Base-by-base conservation (phyloP, 2,113 vertebrate genomes). In the Scophthalmus maximus region DNA sequence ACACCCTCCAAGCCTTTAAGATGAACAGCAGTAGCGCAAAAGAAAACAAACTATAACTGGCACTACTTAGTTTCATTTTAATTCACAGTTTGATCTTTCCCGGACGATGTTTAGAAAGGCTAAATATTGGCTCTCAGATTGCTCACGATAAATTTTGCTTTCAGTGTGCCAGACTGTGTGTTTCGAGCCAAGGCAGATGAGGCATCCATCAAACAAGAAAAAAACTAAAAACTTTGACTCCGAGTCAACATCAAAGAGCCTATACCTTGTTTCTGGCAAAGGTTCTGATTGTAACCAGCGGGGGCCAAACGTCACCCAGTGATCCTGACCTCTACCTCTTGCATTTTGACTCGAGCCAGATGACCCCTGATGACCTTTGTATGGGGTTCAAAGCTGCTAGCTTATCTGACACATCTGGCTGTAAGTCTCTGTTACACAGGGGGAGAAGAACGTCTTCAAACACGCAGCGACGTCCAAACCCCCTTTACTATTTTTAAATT, bases 21-120 rank as follows among this genome's bases (percentile, higher is more conserved):
- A 51, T 12, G 20, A 20, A 59, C 47, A 73, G 27, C 32, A 23
- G 36, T 27, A 61, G 44, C 25, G 30, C 55, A 53, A 30, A n/a
- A 40, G 44, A 47, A 69, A 57, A 62, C 36, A 53, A 79, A 50
- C 42, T 32, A 0, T 26, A 72, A 51, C 32, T 67, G 38, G 51
- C 53, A 52, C 4, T 3, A 5, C 56, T 40, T 14, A 20, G 29
- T 3, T 59, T 50, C 51, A 7, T 56, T 57, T 73, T 59, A 34
- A 70, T 78, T 40, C 9, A 62, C 40, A 58, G 56, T 71, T 62
- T 71, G 36, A 73, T 55, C 25, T 68, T 71, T 65, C 17, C 32
- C 42, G 50, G 68, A 57, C 20, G 26, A n/a, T 34, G 44, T 55
- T 62, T 42, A 40, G 23, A 75, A 55, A 64, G 18, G 36, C 15